Base-by-base conservation (phyloP, 1,140 invertebrate species). In the Drosophila teissieri region DNA sequence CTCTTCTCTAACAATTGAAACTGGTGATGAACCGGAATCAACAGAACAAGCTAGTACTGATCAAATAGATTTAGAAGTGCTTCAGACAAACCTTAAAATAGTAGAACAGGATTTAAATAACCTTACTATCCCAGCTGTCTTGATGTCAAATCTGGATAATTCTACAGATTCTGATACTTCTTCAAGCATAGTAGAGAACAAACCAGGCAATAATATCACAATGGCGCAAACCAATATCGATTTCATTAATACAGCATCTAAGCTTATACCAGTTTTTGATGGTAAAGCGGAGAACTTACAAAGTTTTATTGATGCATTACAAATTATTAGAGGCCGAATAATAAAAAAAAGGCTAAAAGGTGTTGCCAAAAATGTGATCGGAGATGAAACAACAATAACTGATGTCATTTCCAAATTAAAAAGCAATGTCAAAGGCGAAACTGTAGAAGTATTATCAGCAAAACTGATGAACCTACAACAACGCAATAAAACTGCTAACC, bases 1-100 rank as follows among this genome's bases (percentile, higher is more conserved):
- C 45, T 24, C 19, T 48, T 5, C 19, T 48, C 5, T 22, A 48
- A 48, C 39, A 53, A 39, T 61, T 44, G 63, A 58, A 22, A 58
- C 64, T 61, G 17, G 40, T 53, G 19, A 61, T 14, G 45, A 48
- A 27, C 45, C 22, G 6, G 19, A 48, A n/a, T 48, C 5, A 19
- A 48, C 45, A 24, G 45, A 48, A 44, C 42, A 10, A 44, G 10
- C 17, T 44, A 5, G 24, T 12, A 48, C 24, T 48, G 45, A n/a
- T 11, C 17, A 8, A 14, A n/a, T 22, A 48, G 22, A 24, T 3
- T 24, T 5, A 27, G 37, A 39, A 14, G 12, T 24, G 22, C 5
- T 46, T 24, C 1, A 34, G 10, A 22, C 12, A 24, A 24, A 27
- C 12, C 19, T 22, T 7, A 48, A 48, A 19, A 44, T 44, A 44